These are phyloP conservation scores for Vulpes lagopus DNA, from an alignment of 2,113 vertebrate species.

Conservation along the genomic window DNA sequence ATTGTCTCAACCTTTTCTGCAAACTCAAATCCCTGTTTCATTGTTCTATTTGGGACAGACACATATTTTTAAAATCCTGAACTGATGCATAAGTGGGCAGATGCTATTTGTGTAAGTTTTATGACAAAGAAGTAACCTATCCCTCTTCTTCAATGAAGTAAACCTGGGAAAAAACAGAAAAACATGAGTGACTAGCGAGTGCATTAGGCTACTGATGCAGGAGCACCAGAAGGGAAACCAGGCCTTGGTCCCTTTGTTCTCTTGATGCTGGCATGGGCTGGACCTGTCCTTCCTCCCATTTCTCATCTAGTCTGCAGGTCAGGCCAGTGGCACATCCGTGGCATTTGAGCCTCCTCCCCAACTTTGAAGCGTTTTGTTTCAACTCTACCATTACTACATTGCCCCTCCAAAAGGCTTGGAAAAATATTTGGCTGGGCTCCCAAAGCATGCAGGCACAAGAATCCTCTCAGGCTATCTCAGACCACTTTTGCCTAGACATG, in stretches of 20 bases:
- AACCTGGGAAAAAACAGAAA: not conserved
- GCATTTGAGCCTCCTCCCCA: not conserved
- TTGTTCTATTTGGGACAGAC: not conserved
- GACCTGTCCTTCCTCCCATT: not conserved
- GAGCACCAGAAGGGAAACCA: not conserved
- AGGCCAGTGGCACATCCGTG: not conserved
- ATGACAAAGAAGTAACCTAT: not conserved
- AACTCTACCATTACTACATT: not conserved
- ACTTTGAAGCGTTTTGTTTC: not conserved
- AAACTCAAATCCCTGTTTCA: not conserved
- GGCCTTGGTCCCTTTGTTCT: not conserved
- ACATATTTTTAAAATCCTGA: not conserved
- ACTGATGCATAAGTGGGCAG: not conserved
- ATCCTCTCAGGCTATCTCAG: not conserved
- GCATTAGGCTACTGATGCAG: not conserved
- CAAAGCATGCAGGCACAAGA: not conserved
- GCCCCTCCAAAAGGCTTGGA: not conserved
- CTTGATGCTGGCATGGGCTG: not conserved
- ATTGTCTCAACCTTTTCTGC: not conserved
- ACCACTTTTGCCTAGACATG: not conserved
- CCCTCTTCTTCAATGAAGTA: not conserved
- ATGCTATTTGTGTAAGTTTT: not conserved
- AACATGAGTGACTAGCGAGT: not conserved
- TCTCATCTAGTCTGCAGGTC: not conserved
- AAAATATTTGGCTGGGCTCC: not conserved